Evolutionary conservation across 2,888 invertebrate species (phyloP).

Genomic region (Drosophila planitibia): DNA sequence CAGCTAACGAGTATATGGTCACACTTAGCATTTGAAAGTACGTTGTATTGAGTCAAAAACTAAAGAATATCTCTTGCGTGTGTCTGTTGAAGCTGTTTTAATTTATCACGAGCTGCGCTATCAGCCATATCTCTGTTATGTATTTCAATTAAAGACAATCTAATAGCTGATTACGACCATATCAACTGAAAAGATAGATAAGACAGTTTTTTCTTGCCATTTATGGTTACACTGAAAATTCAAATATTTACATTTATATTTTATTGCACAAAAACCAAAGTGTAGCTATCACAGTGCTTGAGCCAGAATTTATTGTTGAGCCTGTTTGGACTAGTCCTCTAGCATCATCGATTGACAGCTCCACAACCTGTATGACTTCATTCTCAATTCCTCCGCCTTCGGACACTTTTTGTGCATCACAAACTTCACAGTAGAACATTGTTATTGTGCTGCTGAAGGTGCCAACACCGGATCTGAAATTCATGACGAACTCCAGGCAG

Average conservation of each 20-base stretch:
- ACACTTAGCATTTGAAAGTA: slow-evolving; percentile 1
- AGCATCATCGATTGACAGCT: slow-evolving; percentile 55
- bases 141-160: slow-evolving; percentile 1
- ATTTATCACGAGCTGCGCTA: not conserved
- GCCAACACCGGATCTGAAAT: slow-evolving; percentile 61
- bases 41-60: not conserved
- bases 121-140: not conserved
- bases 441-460: slow-evolving; percentile 37
- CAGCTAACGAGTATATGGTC: slow-evolving; percentile 12
- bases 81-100: not conserved
- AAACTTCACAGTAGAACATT: slow-evolving; percentile 64
- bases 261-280: slow-evolving; percentile 59
- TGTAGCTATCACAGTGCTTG: slow-evolving; percentile 36
- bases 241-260: slow-evolving; percentile 9
- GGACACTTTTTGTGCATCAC: slow-evolving; percentile 51
- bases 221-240: not conserved
- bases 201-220: not conserved
- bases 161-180: not conserved
- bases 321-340: slow-evolving; percentile 41
- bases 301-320: slow-evolving; percentile 36
- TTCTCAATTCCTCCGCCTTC: slow-evolving; percentile 49
- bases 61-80: not conserved
- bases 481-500: slow-evolving; percentile 35
- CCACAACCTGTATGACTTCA: slow-evolving; percentile 62
- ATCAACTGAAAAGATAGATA: not conserved